phyloP scores from a whole-genome alignment of 2,113 vertebrate genomes.

The Sebastes schlegelii region DNA sequence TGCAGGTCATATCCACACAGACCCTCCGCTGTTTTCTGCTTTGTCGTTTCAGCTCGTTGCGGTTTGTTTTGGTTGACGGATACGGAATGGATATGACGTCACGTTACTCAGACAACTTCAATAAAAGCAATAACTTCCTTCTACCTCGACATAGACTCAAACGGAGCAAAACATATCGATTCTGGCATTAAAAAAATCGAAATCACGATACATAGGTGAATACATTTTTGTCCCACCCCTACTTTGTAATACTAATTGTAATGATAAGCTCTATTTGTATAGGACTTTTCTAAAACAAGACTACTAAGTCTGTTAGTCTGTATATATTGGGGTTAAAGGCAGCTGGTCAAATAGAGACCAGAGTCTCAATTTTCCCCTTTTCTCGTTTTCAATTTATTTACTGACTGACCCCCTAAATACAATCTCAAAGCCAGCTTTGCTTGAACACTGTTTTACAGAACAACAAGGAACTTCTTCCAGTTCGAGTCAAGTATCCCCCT shows the following conservation, averaged over 20 bases:
- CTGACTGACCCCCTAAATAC: constrained; percentile 10
- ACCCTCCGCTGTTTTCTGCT: too few relatives aligned
- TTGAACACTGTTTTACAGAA: constrained; percentile 36
- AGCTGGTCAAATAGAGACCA: constrained; percentile 33
- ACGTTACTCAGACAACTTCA: too few relatives aligned
- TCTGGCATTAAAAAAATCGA: too few relatives aligned
- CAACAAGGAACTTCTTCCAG: constrained; percentile 55
- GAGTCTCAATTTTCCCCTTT: neutral
- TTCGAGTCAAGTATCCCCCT: constrained; percentile 35
- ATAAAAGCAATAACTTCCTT: too few relatives aligned
- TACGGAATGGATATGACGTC: too few relatives aligned
- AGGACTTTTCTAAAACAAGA: neutral
- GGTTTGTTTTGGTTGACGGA: too few relatives aligned
- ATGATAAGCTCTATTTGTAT: neutral
- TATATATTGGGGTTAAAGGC: constrained; percentile 6
- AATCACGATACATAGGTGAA: too few relatives aligned
- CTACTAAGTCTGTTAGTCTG: neutral
- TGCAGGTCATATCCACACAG: too few relatives aligned
- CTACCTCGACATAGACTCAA: too few relatives aligned
- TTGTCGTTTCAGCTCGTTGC: too few relatives aligned
- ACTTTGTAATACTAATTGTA: neutral
- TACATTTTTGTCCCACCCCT: too few relatives aligned
- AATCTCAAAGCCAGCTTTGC: constrained; percentile 21
- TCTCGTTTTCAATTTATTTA: constrained; percentile 19
- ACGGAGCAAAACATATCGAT: too few relatives aligned